phyloP scores from a whole-genome alignment of 2,797 vertebrate genomes.

The Aplochiton taeniatus region DNA sequence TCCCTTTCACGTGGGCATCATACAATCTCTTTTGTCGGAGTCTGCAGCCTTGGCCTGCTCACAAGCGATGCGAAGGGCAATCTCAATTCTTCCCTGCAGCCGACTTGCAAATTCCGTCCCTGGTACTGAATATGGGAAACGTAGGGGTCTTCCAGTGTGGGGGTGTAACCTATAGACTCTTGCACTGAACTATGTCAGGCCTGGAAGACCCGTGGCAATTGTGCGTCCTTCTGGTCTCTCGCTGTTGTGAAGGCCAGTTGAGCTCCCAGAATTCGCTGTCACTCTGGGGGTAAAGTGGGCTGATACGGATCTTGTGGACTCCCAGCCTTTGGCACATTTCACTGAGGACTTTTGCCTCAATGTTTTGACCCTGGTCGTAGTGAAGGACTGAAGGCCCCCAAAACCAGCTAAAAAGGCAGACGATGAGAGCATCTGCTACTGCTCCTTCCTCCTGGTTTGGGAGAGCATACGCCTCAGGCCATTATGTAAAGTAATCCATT shows the following conservation, averaged over 20 bases:
- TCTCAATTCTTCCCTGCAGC: not conserved
- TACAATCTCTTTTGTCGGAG: no score
- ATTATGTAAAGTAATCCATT: conserved; percentile 21
- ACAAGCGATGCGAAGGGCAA: not conserved
- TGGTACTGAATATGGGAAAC: not conserved
- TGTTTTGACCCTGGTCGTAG: conserved; percentile 2
- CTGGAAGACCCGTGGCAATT: not conserved
- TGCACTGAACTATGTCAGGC: no score
- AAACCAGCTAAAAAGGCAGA: not conserved
- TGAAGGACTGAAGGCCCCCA: not conserved
- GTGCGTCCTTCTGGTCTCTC: not conserved
- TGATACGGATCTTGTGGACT: not conserved
- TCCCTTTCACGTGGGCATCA: no score
- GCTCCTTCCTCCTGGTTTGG: conserved; percentile 4
- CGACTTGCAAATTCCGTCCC: not conserved
- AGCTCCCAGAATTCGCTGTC: not conserved
- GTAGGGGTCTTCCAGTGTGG: not conserved
- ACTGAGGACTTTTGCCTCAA: not conserved
- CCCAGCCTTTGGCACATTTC: not conserved
- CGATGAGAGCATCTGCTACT: not conserved
- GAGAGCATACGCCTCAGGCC: not conserved
- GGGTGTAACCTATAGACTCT: no score
- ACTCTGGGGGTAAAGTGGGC: not conserved
- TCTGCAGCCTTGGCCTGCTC: no score
- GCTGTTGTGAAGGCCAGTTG: not conserved